A percentile compares a stretch with the other conserved stretches of the same genome.
phyloP scores from a whole-genome alignment of 2,797 vertebrate genomes.

The Coccyzus lansbergi region DNA sequence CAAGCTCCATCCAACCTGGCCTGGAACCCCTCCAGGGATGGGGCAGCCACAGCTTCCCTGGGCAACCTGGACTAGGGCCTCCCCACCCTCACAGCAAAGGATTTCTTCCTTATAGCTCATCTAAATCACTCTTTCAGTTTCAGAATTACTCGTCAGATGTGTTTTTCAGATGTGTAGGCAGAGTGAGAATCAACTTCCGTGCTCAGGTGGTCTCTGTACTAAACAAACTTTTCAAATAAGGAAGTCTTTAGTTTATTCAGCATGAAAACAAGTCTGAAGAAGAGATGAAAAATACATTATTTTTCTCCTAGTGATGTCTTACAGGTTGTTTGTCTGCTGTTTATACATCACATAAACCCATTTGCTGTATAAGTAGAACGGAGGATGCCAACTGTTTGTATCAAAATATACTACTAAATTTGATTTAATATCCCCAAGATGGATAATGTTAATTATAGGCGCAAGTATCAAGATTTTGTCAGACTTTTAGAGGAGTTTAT shows the following conservation, averaged over 20 bases:
- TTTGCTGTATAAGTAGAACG: neutral
- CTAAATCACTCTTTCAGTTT: neutral
- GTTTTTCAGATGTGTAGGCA: neutral
- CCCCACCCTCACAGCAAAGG: too few relatives aligned
- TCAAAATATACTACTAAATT: neutral
- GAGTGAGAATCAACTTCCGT: neutral
- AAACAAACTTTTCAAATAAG: neutral
- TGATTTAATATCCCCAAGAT: neutral
- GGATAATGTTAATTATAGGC: neutral
- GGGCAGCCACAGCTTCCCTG: neutral
- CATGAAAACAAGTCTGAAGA: neutral
- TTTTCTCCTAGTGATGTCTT: neutral
- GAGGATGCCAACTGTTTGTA: neutral
- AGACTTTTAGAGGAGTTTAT: neutral
- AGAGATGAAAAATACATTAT: neutral
- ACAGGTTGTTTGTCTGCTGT: neutral
- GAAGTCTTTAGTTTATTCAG: neutral
- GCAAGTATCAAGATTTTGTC: neutral
- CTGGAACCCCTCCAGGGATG: neutral
- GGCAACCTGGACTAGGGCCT: neutral
- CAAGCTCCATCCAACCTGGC: fast-evolving
- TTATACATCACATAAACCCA: neutral
- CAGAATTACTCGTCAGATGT: neutral
- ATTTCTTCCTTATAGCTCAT: neutral
- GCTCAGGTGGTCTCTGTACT: neutral